phyloP scores from a whole-genome alignment of 2,888 invertebrate species.

The Syrista parreyssii region DNA sequence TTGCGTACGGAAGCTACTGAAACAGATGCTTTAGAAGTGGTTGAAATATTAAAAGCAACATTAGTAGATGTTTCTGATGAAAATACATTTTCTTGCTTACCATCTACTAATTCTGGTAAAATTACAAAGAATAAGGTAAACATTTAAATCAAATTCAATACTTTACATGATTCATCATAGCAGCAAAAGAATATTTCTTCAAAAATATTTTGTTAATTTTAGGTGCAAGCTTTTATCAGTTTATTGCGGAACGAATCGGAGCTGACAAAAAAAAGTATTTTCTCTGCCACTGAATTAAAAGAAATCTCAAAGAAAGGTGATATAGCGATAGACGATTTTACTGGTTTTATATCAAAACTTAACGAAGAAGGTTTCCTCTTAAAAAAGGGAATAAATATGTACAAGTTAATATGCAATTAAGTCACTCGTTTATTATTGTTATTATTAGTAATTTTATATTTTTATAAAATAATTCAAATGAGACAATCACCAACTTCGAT shows the following conservation, averaged over 20 bases:
- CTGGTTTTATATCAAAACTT: constrained; percentile 79
- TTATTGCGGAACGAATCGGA: constrained; percentile 76
- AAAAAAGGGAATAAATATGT: constrained; percentile 81
- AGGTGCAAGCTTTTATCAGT: constrained; percentile 80
- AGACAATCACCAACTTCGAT: neutral
- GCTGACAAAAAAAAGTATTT: constrained; percentile 76
- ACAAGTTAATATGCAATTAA: constrained; percentile 72
- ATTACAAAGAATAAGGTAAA: constrained; percentile 66
- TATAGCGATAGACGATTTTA: constrained; percentile 74
- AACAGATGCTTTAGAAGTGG: constrained; percentile 85
- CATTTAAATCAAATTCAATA: constrained; percentile 27
- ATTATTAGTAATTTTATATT: neutral
- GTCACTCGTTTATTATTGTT: neutral
- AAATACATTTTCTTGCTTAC: constrained; percentile 25
- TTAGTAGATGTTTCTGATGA: constrained; percentile 37
- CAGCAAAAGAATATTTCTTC: neutral
- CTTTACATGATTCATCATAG: constrained; percentile 18
- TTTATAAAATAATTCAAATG: neutral
- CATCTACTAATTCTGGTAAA: constrained; percentile 69
- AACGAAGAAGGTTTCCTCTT: constrained; percentile 89
- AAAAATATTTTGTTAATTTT: constrained; percentile 26
- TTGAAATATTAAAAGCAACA: constrained; percentile 86
- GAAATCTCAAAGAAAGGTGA: constrained; percentile 77
- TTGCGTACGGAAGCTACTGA: constrained; percentile 83
- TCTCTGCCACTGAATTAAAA: constrained; percentile 81